A percentile compares a stretch with the other conserved stretches of the same genome.
phyloP scores from a whole-genome alignment of 2,888 invertebrate species.

The Arctia plantaginis region DNA sequence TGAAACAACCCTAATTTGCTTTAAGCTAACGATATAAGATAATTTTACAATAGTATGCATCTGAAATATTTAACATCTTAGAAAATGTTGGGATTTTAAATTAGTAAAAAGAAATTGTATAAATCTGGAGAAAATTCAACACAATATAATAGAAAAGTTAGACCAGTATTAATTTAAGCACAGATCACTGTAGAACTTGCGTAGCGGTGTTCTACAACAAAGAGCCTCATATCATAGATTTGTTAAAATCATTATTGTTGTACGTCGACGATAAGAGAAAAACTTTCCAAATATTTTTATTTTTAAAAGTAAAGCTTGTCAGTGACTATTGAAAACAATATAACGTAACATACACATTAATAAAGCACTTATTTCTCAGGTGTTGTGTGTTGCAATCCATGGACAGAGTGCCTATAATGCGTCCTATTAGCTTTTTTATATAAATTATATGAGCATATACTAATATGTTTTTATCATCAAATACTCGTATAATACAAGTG shows the following conservation, averaged over 20 bases:
- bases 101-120: not conserved
- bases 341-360: not conserved
- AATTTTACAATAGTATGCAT: conserved; percentile 30
- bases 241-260: not conserved
- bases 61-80: conserved; percentile 5
- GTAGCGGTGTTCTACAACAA: conserved; percentile 23
- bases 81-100: not conserved
- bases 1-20: conserved; percentile 46
- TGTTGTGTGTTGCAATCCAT: too few species aligned
- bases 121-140: not conserved
- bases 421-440: too few species aligned
- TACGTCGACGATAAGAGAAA: not conserved
- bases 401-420: too few species aligned
- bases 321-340: not conserved
- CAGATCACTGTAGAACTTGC: not conserved
- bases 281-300: not conserved
- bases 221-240: conserved; percentile 13
- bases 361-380: too few species aligned
- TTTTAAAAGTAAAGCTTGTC: not conserved
- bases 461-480: too few species aligned
- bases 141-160: not conserved
- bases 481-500: too few species aligned
- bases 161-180: not conserved
- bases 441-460: too few species aligned
- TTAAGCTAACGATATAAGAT: conserved; percentile 41